phyloP scores from a whole-genome alignment of 2,113 vertebrate genomes.

The Mirza zaza region DNA sequence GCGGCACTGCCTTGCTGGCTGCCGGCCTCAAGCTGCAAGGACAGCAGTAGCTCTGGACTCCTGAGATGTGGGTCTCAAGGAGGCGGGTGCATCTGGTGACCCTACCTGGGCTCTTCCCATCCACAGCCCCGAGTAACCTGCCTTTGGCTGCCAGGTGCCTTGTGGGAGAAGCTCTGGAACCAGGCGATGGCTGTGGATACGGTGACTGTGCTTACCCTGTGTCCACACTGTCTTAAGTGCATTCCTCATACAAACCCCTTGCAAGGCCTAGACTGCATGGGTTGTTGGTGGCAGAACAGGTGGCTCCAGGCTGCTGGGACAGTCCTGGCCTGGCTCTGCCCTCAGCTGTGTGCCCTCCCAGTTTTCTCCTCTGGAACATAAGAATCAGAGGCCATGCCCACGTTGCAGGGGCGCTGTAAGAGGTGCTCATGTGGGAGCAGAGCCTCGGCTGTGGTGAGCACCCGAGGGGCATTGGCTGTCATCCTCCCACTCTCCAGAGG shows the following conservation, averaged over 20 bases:
- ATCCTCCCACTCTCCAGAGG: neutral
- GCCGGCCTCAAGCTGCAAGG: too few relatives aligned
- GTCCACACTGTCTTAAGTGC: neutral
- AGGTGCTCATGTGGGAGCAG: accelerated
- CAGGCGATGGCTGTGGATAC: neutral
- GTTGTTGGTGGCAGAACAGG: neutral
- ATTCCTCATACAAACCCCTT: too few relatives aligned
- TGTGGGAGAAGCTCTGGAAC: accelerated
- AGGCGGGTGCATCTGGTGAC: accelerated
- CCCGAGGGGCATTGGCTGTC: neutral
- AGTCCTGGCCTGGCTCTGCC: neutral
- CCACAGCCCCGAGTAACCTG: neutral
- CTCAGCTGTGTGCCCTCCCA: neutral
- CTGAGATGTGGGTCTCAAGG: neutral
- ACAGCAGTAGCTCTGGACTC: neutral
- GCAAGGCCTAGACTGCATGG: neutral
- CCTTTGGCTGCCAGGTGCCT: neutral
- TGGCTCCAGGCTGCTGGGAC: neutral
- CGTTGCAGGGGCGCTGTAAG: accelerated
- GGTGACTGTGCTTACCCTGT: accelerated
- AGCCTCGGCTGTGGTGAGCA: accelerated
- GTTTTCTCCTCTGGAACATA: neutral
- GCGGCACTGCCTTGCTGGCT: too few relatives aligned
- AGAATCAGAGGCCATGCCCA: accelerated
- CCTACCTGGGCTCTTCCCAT: neutral